These are phyloP conservation scores for Drosophila nikananu DNA, from an alignment of 1,140 invertebrate species.

Conservation along the genomic window DNA sequence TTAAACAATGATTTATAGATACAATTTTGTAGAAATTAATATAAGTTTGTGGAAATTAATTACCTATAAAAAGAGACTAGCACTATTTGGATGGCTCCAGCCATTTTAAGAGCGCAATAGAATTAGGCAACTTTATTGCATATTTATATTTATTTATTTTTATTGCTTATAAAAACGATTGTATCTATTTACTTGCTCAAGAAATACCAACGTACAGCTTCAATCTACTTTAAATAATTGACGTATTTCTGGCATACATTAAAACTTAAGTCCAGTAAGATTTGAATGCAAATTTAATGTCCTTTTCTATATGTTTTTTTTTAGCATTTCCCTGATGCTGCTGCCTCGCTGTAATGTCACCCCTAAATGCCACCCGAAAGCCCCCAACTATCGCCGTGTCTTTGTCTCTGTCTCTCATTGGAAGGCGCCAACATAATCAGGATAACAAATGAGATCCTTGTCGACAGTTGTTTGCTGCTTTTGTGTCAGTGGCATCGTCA, in stretches of 20 bases:
- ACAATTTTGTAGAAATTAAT: too few relatives aligned
- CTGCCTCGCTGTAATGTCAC: slow-evolving; percentile 1
- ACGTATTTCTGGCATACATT: background rate
- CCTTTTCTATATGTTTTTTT: background rate
- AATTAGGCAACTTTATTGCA: too few relatives aligned
- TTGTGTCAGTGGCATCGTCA: slow-evolving; percentile 82
- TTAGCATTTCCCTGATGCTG: slow-evolving; percentile 3
- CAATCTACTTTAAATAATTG: too few relatives aligned
- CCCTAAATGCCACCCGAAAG: slow-evolving; percentile 4
- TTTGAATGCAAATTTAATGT: background rate
- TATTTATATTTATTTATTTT: too few relatives aligned
- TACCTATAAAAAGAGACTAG: too few relatives aligned
- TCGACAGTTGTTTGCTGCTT: slow-evolving; percentile 83
- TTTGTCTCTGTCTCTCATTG: slow-evolving; percentile 47
- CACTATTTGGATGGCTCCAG: too few relatives aligned
- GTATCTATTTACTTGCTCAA: background rate
- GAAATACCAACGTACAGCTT: too few relatives aligned
- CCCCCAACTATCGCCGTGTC: slow-evolving; percentile 3
- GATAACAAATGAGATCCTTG: slow-evolving; percentile 83
- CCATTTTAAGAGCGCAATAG: too few relatives aligned
- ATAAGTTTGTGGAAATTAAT: too few relatives aligned
- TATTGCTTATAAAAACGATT: background rate
- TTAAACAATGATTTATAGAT: too few relatives aligned
- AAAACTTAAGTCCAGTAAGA: background rate
- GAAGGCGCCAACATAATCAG: slow-evolving; percentile 83